A percentile compares a stretch with the other conserved stretches of the same genome.
Evolutionary conservation across 2,797 vertebrate genomes (phyloP).

Genomic region (Pteronotus mesoamericanus): DNA sequence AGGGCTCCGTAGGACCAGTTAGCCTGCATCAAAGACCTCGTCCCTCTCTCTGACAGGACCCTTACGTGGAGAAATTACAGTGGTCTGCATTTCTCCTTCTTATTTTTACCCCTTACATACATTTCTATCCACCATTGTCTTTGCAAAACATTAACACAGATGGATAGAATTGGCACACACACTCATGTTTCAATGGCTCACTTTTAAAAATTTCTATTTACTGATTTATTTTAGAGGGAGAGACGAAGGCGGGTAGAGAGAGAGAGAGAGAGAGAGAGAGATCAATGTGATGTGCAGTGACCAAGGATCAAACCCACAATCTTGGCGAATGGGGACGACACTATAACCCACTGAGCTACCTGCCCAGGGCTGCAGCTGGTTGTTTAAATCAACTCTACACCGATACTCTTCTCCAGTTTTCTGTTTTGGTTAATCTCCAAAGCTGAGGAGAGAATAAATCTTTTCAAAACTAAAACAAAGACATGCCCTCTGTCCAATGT

Average conservation of each 20-base stretch:
- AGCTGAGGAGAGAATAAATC: not conserved
- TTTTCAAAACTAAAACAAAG: not conserved
- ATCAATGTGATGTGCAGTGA: too few relatives aligned
- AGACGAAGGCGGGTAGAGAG: too few relatives aligned
- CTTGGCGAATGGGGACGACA: too few relatives aligned
- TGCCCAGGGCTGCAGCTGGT: too few relatives aligned
- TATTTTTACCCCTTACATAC: not conserved
- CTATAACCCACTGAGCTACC: too few relatives aligned
- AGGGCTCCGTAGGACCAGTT: fast-evolving
- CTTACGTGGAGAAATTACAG: fast-evolving
- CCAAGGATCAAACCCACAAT: too few relatives aligned
- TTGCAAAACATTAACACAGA: not conserved
- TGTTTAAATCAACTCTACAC: not conserved
- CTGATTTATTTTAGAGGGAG: too few relatives aligned
- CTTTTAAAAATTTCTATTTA: too few relatives aligned
- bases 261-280: too few relatives aligned
- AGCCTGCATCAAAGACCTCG: fast-evolving
- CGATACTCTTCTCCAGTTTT: fast-evolving
- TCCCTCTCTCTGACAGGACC: too few relatives aligned
- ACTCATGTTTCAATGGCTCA: fast-evolving
- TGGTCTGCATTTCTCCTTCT: not conserved
- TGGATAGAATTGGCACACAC: not conserved
- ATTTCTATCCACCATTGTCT: not conserved
- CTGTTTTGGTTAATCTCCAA: too few relatives aligned
- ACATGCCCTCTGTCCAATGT: not conserved